These are phyloP conservation scores for Hyperopisus bebe DNA, from an alignment of 2,113 vertebrate genomes.

Conservation along the genomic window DNA sequence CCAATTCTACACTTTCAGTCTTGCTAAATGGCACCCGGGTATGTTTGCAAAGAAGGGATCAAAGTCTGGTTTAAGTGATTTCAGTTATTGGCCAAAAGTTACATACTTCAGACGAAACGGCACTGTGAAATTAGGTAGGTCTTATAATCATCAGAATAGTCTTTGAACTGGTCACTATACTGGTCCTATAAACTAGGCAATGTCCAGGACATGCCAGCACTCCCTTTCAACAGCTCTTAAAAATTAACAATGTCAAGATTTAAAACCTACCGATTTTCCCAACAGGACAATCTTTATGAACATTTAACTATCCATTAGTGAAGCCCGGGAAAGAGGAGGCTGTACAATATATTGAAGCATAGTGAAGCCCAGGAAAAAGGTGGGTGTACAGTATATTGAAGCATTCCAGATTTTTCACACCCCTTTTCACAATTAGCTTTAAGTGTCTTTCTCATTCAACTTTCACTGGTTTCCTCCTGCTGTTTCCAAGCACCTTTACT, in stretches of 20 bases:
- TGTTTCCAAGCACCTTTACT: not conserved
- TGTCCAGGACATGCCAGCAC: not conserved
- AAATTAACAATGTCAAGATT: not conserved
- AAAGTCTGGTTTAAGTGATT: not conserved
- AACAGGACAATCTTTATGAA: not conserved
- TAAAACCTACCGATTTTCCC: not conserved
- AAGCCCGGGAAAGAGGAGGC: not conserved
- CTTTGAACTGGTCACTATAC: not conserved
- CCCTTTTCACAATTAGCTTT: not conserved
- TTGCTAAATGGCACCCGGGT: not conserved
- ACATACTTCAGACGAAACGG: not conserved
- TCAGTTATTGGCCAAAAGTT: not conserved
- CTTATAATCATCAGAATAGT: not conserved
- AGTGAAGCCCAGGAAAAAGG: not conserved
- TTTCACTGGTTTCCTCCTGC: not conserved
- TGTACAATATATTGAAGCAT: not conserved
- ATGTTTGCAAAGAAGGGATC: not conserved
- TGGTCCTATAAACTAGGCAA: not conserved
- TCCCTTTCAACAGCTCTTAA: not conserved
- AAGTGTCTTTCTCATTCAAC: not conserved
- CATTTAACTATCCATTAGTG: not conserved
- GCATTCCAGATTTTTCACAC: not conserved
- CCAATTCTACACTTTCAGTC: not conserved
- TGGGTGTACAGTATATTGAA: not conserved
- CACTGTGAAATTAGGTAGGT: not conserved